phyloP scores from a whole-genome alignment of 2,113 vertebrate genomes.

The Synodontis membranacea region DNA sequence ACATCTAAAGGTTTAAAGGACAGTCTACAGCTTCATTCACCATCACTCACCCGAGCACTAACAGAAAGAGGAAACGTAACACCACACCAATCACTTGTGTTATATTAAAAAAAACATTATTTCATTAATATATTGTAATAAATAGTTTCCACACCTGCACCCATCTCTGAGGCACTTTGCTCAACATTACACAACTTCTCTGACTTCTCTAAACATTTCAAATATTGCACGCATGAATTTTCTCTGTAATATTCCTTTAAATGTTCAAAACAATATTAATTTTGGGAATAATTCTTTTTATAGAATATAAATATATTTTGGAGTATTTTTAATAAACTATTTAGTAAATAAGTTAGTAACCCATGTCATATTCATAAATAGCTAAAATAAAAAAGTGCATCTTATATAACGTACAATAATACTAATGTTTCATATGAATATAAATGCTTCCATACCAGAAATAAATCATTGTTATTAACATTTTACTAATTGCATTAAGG shows the following conservation, averaged over 20 bases:
- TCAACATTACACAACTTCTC: not conserved
- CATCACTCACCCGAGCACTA: not conserved
- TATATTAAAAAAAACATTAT: not conserved
- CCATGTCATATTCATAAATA: too few species aligned
- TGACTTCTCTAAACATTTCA: not conserved
- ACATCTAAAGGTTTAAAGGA: not conserved
- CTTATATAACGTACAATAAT: not conserved
- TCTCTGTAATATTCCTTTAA: not conserved
- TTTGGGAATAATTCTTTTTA: not conserved
- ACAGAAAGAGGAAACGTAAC: not conserved
- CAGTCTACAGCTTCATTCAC: not conserved
- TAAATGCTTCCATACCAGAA: not conserved
- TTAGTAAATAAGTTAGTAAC: too few species aligned
- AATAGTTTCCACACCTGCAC: not conserved
- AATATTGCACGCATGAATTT: not conserved
- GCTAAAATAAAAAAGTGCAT: not conserved
- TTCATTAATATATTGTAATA: not conserved
- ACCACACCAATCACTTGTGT: not conserved
- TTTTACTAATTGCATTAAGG: not conserved
- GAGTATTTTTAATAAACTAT: too few species aligned
- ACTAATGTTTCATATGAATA: not conserved
- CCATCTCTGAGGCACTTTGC: not conserved
- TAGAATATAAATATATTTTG: too few species aligned
- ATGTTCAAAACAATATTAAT: not conserved
- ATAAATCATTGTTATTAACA: too few species aligned